phyloP scores from a whole-genome alignment of 2,797 vertebrate species.

The Parauchenoglanis punctatus region DNA sequence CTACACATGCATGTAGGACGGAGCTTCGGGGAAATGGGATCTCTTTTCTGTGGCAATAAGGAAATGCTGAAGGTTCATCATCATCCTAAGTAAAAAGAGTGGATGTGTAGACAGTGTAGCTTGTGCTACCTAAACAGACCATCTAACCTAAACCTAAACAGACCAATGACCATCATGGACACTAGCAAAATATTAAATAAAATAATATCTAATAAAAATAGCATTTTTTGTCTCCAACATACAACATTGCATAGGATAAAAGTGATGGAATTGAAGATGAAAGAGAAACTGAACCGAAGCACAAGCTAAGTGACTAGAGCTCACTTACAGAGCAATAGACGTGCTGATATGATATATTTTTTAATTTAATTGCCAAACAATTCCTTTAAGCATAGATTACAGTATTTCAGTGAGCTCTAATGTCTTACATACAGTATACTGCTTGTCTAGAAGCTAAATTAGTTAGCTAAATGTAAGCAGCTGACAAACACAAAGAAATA shows the following conservation, averaged over 20 bases:
- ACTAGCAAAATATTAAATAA: background rate
- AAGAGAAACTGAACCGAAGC: background rate
- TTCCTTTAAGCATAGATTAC: background rate
- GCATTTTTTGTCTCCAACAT: background rate
- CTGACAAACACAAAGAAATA: background rate
- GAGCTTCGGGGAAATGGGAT: background rate
- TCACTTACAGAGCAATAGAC: background rate
- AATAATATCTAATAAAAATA: background rate
- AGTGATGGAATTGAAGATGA: background rate
- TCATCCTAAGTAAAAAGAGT: background rate
- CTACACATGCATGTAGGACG: background rate
- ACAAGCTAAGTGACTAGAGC: background rate
- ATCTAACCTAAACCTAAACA: background rate
- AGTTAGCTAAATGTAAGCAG: background rate
- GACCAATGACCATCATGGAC: background rate
- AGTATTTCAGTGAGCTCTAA: background rate
- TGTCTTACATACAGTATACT: background rate
- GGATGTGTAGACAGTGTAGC: background rate
- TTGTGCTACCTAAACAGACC: background rate
- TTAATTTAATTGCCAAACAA: no score
- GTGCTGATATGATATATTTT: background rate
- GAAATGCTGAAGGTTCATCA: background rate
- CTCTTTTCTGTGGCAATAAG: background rate
- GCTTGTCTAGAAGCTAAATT: background rate
- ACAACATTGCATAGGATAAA: background rate